A percentile compares a stretch with the other conserved stretches of the same genome.
Conservation (phyloP, 23 tunicate species). For the Pegea sp. region DNA sequence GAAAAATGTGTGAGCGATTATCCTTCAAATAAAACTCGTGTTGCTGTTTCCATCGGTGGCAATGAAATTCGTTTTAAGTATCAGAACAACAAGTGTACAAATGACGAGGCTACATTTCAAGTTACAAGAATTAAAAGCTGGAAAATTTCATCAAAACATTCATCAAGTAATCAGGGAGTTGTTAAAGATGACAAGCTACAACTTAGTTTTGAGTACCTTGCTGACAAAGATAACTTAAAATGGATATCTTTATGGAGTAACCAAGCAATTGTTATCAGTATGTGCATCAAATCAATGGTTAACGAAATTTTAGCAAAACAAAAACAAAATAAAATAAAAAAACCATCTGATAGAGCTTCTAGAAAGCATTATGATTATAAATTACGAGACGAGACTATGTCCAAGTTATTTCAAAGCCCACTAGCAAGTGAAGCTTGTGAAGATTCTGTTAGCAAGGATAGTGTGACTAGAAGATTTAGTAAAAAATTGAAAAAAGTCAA, state of each 20-base stretch:
- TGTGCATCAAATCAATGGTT: constrained; percentile 89
- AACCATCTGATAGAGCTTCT: constrained; percentile 1
- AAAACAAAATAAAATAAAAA: constrained; percentile 38
- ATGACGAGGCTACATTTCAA: constrained; percentile 12
- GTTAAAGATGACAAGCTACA: constrained; percentile 8
- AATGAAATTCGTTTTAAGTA: constrained; percentile 38
- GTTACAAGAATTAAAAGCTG: constrained; percentile 70
- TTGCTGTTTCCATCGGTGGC: constrained; percentile 41
- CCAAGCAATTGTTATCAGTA: constrained; percentile 88
- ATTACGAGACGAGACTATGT: too few relatives aligned
- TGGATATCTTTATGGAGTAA: constrained; percentile 42
- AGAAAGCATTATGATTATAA: constrained; percentile 1
- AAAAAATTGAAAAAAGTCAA: too few relatives aligned
- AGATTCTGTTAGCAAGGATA: too few relatives aligned
- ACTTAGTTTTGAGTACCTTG: constrained; percentile 39
- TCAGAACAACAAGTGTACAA: constrained; percentile 4
- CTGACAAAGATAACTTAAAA: constrained; percentile 41
- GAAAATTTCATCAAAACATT: constrained; percentile 2
- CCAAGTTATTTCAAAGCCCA: too few relatives aligned
- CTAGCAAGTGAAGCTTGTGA: too few relatives aligned
- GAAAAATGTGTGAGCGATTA: constrained; percentile 44
- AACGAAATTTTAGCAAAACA: constrained; percentile 54
- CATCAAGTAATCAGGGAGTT: not conserved
- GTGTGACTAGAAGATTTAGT: too few relatives aligned
- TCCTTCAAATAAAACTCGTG: constrained; percentile 22